Conservation (phyloP, 2,888 invertebrate genomes). For the Eupithecia insigniata region DNA sequence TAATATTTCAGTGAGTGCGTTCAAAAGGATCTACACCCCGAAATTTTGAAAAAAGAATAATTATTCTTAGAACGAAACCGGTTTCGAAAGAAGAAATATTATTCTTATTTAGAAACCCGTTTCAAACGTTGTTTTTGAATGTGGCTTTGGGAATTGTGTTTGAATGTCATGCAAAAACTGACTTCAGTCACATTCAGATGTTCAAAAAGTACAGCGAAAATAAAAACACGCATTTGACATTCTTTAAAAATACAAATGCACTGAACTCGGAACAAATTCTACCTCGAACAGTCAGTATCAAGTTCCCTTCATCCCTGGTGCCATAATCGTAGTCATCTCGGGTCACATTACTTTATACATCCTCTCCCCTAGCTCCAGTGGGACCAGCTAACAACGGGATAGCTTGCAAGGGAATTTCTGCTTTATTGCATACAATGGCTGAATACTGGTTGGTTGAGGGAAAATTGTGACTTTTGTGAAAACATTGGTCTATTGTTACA, state of each 20-base stretch:
- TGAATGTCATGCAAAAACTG: not conserved
- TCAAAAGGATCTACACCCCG: not conserved
- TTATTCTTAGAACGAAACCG: no score
- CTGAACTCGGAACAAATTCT: not conserved
- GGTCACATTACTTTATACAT: constrained; percentile 19
- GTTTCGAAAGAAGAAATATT: no score
- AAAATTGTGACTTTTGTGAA: constrained; percentile 5
- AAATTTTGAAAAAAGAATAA: no score
- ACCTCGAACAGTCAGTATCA: not conserved
- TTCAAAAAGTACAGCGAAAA: not conserved
- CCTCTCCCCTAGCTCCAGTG: not conserved
- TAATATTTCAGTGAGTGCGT: not conserved
- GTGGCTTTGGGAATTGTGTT: no score
- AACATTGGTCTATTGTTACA: not conserved
- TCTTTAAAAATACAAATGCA: not conserved
- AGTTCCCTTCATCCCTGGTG: constrained; percentile 17
- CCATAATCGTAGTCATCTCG: constrained; percentile 24
- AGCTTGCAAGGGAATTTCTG: constrained; percentile 23
- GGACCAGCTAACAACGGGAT: constrained; percentile 2
- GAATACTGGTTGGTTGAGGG: not conserved
- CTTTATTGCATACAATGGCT: constrained; percentile 32
- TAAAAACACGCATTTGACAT: not conserved
- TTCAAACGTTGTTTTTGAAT: no score
- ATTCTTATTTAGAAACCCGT: no score
- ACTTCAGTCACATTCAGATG: not conserved